Conservation (phyloP, 2,888 invertebrate species). For the Microplitis deprimator region DNA sequence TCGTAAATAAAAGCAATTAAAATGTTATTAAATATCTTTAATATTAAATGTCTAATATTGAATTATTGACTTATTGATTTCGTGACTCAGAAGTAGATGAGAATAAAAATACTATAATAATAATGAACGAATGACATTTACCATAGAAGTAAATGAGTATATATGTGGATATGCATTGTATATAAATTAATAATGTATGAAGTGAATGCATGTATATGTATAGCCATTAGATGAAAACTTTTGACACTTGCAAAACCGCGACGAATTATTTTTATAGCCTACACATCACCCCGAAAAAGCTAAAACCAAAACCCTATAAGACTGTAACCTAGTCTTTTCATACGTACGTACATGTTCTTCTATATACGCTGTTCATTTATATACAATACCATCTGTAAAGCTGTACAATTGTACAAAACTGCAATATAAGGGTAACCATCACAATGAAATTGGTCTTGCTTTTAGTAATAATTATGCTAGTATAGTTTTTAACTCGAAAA, state of each 20-base stretch:
- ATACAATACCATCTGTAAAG: neutral
- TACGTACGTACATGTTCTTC: neutral
- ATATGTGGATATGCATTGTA: conserved; percentile 23
- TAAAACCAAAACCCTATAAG: conserved; percentile 22
- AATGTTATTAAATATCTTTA: neutral
- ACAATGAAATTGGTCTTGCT: neutral
- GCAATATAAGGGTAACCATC: neutral
- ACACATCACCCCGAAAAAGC: conserved; percentile 56
- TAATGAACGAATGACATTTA: neutral
- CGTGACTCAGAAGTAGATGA: conserved; percentile 11
- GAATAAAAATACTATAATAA: conserved; percentile 4
- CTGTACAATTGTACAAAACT: neutral
- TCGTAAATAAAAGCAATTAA: neutral
- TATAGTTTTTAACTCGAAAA: neutral
- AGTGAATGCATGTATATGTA: conserved; percentile 51
- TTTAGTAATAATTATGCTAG: neutral
- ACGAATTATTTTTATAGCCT: conserved; percentile 68
- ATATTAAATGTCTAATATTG: neutral
- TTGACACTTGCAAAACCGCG: conserved; percentile 70
- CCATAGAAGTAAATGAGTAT: neutral
- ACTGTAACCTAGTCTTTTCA: conserved; percentile 61
- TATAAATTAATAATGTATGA: conserved; percentile 64
- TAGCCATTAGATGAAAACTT: conserved; percentile 63
- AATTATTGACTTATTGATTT: conserved; percentile 21
- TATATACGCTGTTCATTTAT: conserved; percentile 40